A percentile compares a stretch with the other conserved stretches of the same genome.
phyloP scores from a whole-genome alignment of 1,140 invertebrate genomes.

The Drosophila bocki region DNA sequence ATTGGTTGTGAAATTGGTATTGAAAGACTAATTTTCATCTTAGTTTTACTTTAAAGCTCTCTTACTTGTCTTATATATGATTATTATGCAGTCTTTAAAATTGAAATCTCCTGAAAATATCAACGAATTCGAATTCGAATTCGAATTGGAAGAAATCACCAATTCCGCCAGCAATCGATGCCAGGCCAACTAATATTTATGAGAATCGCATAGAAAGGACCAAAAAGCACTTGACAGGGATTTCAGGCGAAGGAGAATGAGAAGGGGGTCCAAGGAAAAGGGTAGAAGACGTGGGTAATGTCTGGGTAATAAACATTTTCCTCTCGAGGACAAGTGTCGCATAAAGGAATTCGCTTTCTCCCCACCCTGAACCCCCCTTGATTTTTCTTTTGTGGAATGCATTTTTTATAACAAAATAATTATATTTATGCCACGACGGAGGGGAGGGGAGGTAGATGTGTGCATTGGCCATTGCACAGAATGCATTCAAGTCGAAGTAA shows the following conservation, averaged over 20 bases:
- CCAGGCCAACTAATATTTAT: constrained; percentile 28
- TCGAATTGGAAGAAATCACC: not conserved
- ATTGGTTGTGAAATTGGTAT: too few species aligned
- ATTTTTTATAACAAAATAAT: constrained; percentile 82
- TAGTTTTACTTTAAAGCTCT: too few species aligned
- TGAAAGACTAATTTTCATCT: too few species aligned
- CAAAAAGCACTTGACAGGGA: constrained; percentile 31
- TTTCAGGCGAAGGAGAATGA: not conserved
- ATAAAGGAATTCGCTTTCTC: constrained; percentile 22
- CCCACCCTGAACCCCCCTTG: not conserved
- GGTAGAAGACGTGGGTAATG: constrained; percentile 15
- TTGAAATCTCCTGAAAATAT: not conserved
- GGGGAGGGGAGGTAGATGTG: not conserved
- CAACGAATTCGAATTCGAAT: constrained; percentile 1
- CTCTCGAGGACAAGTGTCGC: constrained; percentile 52
- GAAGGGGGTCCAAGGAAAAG: too few species aligned
- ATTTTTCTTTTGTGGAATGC: constrained; percentile 51
- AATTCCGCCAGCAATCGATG: constrained; percentile 1
- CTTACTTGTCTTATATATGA: too few species aligned
- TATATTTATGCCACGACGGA: constrained; percentile 68
- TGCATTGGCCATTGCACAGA: constrained; percentile 50
- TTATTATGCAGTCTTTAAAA: not conserved
- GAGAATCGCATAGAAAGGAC: constrained; percentile 37
- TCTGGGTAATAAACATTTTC: constrained; percentile 50
- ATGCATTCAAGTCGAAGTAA: constrained; percentile 70